These are phyloP conservation scores for Pachliopta kotzebuea DNA, from an alignment of 2,888 invertebrate species.

Conservation along the genomic window DNA sequence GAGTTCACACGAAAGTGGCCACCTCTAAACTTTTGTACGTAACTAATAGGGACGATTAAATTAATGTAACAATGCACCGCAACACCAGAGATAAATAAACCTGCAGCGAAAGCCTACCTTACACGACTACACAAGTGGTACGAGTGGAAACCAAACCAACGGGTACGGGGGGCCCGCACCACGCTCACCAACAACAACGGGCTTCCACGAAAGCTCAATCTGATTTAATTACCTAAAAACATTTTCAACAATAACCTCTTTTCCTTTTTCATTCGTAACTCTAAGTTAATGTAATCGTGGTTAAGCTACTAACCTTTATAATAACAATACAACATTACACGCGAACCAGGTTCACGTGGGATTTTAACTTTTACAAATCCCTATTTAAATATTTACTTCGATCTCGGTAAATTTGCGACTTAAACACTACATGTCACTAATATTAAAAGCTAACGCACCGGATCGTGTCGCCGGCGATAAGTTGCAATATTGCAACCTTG, in stretches of 20 bases:
- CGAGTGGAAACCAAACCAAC: slow-evolving; percentile 35
- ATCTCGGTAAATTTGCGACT: slow-evolving; percentile 66
- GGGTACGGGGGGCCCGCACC: slow-evolving; percentile 37
- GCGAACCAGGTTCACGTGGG: slow-evolving; percentile 66
- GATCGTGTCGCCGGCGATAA: slow-evolving; percentile 47
- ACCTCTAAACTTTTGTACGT: slow-evolving; percentile 78
- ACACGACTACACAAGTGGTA: slow-evolving; percentile 50
- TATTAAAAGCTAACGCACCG: slow-evolving; percentile 74
- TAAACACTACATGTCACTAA: slow-evolving; percentile 79
- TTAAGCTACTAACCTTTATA: slow-evolving; percentile 74
- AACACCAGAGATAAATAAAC: slow-evolving; percentile 49
- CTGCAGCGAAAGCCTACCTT: slow-evolving; percentile 63
- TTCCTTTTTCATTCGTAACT: slow-evolving; percentile 65
- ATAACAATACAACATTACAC: slow-evolving; percentile 76
- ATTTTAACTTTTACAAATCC: slow-evolving; percentile 39
- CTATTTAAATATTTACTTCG: slow-evolving; percentile 46
- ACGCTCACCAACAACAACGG: slow-evolving; percentile 68
- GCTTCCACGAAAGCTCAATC: slow-evolving; percentile 75
- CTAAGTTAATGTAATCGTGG: slow-evolving; percentile 74
- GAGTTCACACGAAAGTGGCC: slow-evolving; percentile 73
- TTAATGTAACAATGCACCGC: slow-evolving; percentile 68
- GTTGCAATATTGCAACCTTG: neutral
- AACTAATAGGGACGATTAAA: slow-evolving; percentile 74
- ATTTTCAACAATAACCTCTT: slow-evolving; percentile 78
- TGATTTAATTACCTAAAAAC: slow-evolving; percentile 76